These are phyloP conservation scores for Amiota minor DNA, from an alignment of 2,888 invertebrate species.

Conservation along the genomic window DNA sequence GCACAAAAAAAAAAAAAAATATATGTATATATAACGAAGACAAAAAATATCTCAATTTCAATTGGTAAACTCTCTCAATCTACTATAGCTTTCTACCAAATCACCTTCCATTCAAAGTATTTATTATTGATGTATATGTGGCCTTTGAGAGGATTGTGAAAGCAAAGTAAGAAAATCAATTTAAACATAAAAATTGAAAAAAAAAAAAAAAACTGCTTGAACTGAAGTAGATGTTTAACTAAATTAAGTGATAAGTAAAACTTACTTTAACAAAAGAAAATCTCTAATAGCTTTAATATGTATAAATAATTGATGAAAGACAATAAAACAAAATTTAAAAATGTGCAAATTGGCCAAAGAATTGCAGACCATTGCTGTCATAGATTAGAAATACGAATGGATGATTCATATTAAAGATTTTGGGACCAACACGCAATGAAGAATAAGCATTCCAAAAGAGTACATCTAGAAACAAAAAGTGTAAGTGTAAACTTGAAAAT, in stretches of 20 bases:
- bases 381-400: conserved; percentile 51
- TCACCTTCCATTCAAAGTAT: no score
- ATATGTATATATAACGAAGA: conserved; percentile 10
- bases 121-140: no score
- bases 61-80: no score
- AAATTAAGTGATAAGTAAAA: background rate
- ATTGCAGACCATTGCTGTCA: conserved; percentile 46
- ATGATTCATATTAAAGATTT: conserved; percentile 46
- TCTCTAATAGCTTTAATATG: background rate
- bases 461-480: conserved; percentile 42
- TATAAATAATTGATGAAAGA: background rate
- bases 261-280: background rate
- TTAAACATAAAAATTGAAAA: conserved; percentile 11
- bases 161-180: background rate
- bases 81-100: no score
- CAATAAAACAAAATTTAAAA: background rate
- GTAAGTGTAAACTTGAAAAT: background rate
- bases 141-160: no score
- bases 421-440: conserved; percentile 46
- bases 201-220: background rate
- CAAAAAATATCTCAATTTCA: conserved; percentile 13
- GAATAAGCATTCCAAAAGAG: conserved; percentile 55
- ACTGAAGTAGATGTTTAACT: background rate
- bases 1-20: no score
- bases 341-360: conserved; percentile 48